Conservation (phyloP, 1,140 invertebrate species). For the Drosophila kurseongensis region DNA sequence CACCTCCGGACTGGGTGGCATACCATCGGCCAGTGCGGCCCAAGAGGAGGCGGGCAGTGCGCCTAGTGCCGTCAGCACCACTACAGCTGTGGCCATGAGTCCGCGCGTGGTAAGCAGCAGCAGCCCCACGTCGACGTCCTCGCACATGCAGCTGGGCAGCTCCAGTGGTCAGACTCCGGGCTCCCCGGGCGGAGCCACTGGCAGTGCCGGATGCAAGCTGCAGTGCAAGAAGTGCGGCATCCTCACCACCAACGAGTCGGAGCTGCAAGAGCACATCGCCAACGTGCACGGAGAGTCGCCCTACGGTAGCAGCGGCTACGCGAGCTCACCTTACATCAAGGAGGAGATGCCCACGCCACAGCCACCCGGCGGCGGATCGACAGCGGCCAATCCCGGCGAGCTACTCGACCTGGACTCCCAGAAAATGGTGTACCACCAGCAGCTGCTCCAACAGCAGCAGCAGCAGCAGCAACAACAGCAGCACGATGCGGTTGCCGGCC, state of each 20-base stretch:
- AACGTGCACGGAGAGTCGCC: conserved; percentile 88
- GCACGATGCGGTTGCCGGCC: conserved; percentile 46
- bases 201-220: conserved; percentile 53
- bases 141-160: conserved; percentile 74
- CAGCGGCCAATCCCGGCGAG: conserved; percentile 86
- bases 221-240: conserved; percentile 93
- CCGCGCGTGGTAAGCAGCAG: conserved; percentile 83
- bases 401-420: conserved; percentile 95
- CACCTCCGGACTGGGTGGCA: conserved; percentile 51
- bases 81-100: conserved; percentile 68
- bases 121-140: conserved; percentile 75
- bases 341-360: conserved; percentile 73
- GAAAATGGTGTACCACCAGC: conserved; percentile 90
- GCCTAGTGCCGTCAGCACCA: conserved; percentile 56
- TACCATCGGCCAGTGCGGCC: conserved; percentile 26
- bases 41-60: conserved; percentile 23
- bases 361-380: conserved; percentile 70
- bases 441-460: conserved; percentile 59
- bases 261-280: conserved; percentile 89
- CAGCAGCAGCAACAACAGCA: conserved; percentile 64
- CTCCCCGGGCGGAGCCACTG: conserved; percentile 85
- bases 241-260: conserved; percentile 89
- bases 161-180: conserved; percentile 86
- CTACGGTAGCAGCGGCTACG: conserved; percentile 82
- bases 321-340: conserved; percentile 83